A percentile compares a stretch with the other conserved stretches of the same genome.
Conservation (phyloP, 2,888 invertebrate genomes). For the Nymphalis c-album region DNA sequence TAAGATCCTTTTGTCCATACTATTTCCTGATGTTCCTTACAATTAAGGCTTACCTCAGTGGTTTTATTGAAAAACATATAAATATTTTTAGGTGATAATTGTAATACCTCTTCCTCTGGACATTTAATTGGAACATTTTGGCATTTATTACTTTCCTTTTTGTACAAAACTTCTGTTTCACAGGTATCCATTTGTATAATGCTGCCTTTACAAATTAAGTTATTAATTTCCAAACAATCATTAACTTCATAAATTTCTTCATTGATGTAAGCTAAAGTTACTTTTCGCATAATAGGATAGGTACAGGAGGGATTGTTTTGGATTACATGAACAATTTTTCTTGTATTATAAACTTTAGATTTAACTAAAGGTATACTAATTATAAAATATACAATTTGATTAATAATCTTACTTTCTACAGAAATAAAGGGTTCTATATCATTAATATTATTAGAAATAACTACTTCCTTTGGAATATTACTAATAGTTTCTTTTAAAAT, state of each 20-base stretch:
- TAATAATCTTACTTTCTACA: too few species aligned
- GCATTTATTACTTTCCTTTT: constrained; percentile 13
- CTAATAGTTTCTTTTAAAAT: too few species aligned
- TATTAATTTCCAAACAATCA: constrained; percentile 1
- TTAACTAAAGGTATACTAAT: too few species aligned
- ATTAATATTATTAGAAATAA: too few species aligned
- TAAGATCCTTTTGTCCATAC: constrained; percentile 11
- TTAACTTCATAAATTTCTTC: constrained; percentile 2
- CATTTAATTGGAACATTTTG: constrained; percentile 4
- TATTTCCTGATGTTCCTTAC: constrained; percentile 7
- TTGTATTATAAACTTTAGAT: too few species aligned
- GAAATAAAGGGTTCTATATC: too few species aligned
- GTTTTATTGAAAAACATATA: constrained; percentile 16
- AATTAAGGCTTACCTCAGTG: neutral
- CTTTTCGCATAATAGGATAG: constrained; percentile 3
- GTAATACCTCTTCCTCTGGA: constrained; percentile 5
- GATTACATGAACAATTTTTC: neutral
- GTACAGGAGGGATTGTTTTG: neutral
- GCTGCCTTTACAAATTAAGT: constrained; percentile 10
- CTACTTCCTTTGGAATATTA: too few species aligned
- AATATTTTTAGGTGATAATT: constrained; percentile 10
- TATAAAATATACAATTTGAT: too few species aligned
- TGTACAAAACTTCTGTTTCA: constrained; percentile 12
- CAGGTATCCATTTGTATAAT: neutral
- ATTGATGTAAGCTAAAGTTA: neutral